Evolutionary conservation across 1,140 invertebrate genomes (phyloP), one percentile per base, ranked within the genome.

Genomic region (Hormaphis cornu): DNA sequence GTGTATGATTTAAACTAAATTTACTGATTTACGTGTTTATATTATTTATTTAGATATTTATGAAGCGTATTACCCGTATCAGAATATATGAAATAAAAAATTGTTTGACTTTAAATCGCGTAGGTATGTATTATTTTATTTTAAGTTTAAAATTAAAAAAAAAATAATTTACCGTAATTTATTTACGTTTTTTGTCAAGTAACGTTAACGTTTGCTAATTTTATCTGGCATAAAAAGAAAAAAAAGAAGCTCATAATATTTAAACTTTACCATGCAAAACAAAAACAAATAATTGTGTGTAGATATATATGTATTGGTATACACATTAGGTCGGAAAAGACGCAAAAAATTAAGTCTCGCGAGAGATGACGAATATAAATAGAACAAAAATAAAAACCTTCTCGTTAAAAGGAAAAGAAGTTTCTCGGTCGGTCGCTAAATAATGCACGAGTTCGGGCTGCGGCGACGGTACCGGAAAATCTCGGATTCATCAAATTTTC

Each of bases 401-500:
- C 42, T 44, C 16, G 42, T 16, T 42, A 50, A 66, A 66, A 66
- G 42, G 44, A 66, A 66, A 66, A 66, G 44, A 66, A 66, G 61
- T 66, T 66, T 66, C 61, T 66, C 35, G 37, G 58, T 63, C 61
- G 61, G 42, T 66, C 28, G 28, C 61, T 66, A 66, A 66, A 66
- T 66, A 66, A 66, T 66, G 61, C 61, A 66, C 44, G 61, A 30
- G 44, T 50, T 66, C 48, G 35, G n/a, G 58, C 70, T 63, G 56
- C 52, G 40, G 69, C 42, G 63, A 70, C 52, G 69, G 69, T 59
- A 72, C 61, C 42, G 61, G 61, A 66, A 73, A 74, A 73, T 74
- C 73, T 74, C 71, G 63, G 72, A 73, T 69, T 73, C 73, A 74
- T 74, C 69, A 74, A 74, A 73, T 70, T 74, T 73, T 74, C 72